Conservation (phyloP, 2,888 invertebrate species). For the Ennomos quercinarius region DNA sequence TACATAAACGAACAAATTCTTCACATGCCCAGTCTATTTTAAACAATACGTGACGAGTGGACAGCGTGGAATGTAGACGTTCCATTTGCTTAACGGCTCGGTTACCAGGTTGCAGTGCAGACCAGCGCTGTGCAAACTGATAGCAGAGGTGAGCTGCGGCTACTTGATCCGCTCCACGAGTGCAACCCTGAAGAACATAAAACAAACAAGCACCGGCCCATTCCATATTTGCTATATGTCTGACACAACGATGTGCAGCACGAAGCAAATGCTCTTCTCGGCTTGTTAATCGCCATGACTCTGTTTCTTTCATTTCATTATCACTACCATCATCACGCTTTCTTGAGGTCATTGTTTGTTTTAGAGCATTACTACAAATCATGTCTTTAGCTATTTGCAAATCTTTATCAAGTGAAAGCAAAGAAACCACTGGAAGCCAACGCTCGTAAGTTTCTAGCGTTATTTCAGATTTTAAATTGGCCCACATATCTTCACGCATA, state of each 20-base stretch:
- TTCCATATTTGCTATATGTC: slow-evolving; percentile 81
- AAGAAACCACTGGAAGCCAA: slow-evolving; percentile 75
- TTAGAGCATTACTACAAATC: slow-evolving; percentile 82
- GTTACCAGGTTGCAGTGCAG: slow-evolving; percentile 76
- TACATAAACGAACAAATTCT: slow-evolving; percentile 71
- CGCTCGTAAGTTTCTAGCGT: slow-evolving; percentile 79
- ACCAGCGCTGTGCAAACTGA: slow-evolving; percentile 82
- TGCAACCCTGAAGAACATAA: slow-evolving; percentile 79
- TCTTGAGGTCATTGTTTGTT: slow-evolving; percentile 81
- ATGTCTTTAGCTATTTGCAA: slow-evolving; percentile 79
- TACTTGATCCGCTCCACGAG: slow-evolving; percentile 82
- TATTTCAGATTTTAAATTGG: slow-evolving; percentile 80
- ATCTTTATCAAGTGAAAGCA: slow-evolving; percentile 73
- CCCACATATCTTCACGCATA: slow-evolving; percentile 81
- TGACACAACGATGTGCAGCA: slow-evolving; percentile 78
- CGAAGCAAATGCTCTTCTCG: slow-evolving; percentile 76
- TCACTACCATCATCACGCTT: slow-evolving; percentile 61
- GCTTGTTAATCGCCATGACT: slow-evolving; percentile 73
- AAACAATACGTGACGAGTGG: slow-evolving; percentile 76
- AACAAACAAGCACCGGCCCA: slow-evolving; percentile 84
- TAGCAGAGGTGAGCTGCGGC: slow-evolving; percentile 81
- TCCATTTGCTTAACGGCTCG: slow-evolving; percentile 81
- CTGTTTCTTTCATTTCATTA: slow-evolving; percentile 60
- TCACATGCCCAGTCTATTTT: slow-evolving; percentile 81
- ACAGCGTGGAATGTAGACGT: slow-evolving; percentile 74